phyloP scores from a whole-genome alignment of 2,797 vertebrate species.

The Molossus alvarezi region DNA sequence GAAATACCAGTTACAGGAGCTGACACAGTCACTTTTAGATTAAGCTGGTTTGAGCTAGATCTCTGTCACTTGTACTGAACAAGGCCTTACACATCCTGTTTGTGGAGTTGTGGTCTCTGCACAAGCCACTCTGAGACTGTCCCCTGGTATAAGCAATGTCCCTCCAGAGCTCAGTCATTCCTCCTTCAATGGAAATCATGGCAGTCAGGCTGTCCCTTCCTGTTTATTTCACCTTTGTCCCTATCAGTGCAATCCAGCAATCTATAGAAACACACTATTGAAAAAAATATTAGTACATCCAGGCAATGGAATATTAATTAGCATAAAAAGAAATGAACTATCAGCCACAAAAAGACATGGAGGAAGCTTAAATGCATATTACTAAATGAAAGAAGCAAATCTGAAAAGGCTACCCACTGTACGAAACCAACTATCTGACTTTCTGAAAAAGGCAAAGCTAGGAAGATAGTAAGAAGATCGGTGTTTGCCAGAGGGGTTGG shows the following conservation, averaged over 20 bases:
- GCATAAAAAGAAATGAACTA: background rate
- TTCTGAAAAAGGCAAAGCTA: background rate
- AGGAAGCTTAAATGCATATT: background rate
- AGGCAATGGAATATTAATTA: background rate
- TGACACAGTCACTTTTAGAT: background rate
- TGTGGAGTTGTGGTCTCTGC: background rate
- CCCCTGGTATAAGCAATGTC: too few relatives aligned
- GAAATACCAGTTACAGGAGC: background rate
- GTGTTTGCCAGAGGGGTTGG: background rate
- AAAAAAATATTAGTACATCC: background rate
- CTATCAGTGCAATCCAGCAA: background rate
- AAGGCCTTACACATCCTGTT: background rate
- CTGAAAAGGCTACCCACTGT: background rate
- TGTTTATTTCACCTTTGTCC: background rate
- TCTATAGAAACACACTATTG: background rate
- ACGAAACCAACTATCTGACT: too few relatives aligned
- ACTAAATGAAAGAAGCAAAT: background rate
- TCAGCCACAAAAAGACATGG: background rate
- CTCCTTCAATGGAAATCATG: background rate
- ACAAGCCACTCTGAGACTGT: background rate
- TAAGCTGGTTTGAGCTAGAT: background rate
- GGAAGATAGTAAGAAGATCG: background rate
- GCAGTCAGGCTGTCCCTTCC: background rate
- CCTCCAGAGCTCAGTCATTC: background rate
- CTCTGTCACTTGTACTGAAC: background rate